Evolutionary conservation across 2,888 invertebrate species (phyloP).

Genomic region (Philereme transversata): DNA sequence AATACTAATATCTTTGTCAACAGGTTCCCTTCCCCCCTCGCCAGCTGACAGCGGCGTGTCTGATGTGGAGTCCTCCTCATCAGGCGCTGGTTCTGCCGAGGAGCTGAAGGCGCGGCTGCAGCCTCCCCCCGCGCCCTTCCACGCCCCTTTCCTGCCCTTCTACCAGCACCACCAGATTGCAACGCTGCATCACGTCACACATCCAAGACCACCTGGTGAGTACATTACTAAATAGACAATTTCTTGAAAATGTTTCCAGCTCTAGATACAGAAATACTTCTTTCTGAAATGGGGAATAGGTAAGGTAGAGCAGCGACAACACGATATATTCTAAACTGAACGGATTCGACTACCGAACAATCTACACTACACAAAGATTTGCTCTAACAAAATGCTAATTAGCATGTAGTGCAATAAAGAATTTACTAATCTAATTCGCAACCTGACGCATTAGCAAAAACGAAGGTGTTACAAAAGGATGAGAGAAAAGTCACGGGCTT

Average conservation of each 20-base stretch:
- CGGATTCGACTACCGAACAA: too few species aligned
- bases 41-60: slow-evolving; percentile 99
- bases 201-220: slow-evolving; percentile 75
- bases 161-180: slow-evolving; percentile 86
- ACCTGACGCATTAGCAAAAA: too few species aligned
- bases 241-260: too few species aligned
- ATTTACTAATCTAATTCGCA: too few species aligned
- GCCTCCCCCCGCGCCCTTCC: slow-evolving; percentile 84
- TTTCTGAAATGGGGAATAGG: not conserved
- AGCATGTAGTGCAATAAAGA: too few species aligned
- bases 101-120: slow-evolving; percentile 95
- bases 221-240: slow-evolving; percentile 20
- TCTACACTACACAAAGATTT: too few species aligned
- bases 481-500: too few species aligned
- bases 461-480: too few species aligned
- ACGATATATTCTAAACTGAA: too few species aligned
- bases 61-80: slow-evolving; percentile 97
- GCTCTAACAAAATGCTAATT: too few species aligned
- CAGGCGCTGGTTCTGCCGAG: slow-evolving; percentile 90
- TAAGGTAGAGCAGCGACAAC: not conserved
- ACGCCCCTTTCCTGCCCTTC: slow-evolving; percentile 86
- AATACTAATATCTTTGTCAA: slow-evolving; percentile 34
- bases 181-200: slow-evolving; percentile 78
- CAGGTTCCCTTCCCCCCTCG: slow-evolving; percentile 97
- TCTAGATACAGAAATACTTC: too few species aligned